Evolutionary conservation across 2,113 vertebrate genomes (phyloP).

Genomic region (Erinaceus europaeus): DNA sequence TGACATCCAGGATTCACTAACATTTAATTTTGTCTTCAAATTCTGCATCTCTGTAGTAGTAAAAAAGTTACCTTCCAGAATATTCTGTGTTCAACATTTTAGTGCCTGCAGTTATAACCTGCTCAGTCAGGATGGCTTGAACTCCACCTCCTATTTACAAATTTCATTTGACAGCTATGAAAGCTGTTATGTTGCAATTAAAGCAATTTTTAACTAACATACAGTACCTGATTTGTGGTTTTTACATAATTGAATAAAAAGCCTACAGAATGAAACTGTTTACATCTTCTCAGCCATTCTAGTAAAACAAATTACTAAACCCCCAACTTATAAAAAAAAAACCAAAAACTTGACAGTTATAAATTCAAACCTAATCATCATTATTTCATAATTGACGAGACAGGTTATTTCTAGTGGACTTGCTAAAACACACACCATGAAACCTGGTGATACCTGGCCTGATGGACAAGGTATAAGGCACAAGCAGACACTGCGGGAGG

Average conservation of each 20-base stretch:
- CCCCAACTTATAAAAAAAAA: conserved; percentile 71
- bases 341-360: conserved; percentile 80
- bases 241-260: conserved; percentile 84
- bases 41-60: conserved; percentile 44
- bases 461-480: conserved; percentile 97
- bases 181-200: conserved; percentile 75
- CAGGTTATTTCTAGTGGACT: conserved; percentile 75
- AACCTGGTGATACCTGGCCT: conserved; percentile 82
- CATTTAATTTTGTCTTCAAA: conserved; percentile 60
- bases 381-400: conserved; percentile 76
- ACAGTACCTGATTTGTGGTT: conserved; percentile 86
- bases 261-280: conserved; percentile 82
- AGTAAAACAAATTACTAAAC: conserved; percentile 79
- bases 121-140: conserved; percentile 73
- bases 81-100: conserved; percentile 55
- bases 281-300: conserved; percentile 78
- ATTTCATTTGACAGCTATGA: conserved; percentile 69
- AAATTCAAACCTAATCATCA: conserved; percentile 79
- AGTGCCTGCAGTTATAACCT: conserved; percentile 66
- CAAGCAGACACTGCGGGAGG: conserved; percentile 83
- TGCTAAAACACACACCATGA: conserved; percentile 71
- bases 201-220: conserved; percentile 82
- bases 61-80: conserved; percentile 63
- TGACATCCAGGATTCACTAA: neutral
- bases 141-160: conserved; percentile 75